Base-by-base conservation (phyloP, 2,113 vertebrate species). In the Chaenocephalus aceratus region DNA sequence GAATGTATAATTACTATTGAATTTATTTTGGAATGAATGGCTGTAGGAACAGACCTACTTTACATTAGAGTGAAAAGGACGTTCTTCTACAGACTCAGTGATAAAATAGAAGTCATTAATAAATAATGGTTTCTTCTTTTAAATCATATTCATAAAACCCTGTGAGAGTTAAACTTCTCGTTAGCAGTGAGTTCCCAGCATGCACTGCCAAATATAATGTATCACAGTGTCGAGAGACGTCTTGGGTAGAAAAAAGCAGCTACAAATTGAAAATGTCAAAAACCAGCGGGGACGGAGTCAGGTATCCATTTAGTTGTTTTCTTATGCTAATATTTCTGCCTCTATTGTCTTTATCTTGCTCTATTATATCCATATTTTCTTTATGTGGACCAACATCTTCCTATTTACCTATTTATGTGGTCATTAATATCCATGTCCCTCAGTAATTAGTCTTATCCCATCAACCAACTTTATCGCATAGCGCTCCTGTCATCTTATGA, bases 371-470 rank as follows among this genome's bases (percentile, higher is more conserved):
- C 23, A 9, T 58, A 14, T 62, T 46, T 15, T 18, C 9, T 18
- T 11, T 48, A 12, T 49, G 7, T 48, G 26, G 16, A 18, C 2
- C 18, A n/a, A 7, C 45, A 26, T 23, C 18, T 51, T 5, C 10
- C 7, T 34, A 51, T 44, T 51, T 2, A 21, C 46, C 46, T 1
- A 5, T 2, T 36, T 34, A 59, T 44, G 21, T 1, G 9, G 3
- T 41, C 54, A 61, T 30, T 49, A 18, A 15, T 44, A 44, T 26
- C 49, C 12, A 68, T 21, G 4, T 14, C 10, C 5, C 14, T 60
- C 48, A 80, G 53, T 73, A 71, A 82, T 82, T 79, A 74, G 67
- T n/a, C 63, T 15, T 1, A 59, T 77, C 67, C 49, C 62, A 60
- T 53, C 34, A 23, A n/a, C 71, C 53, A 70, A 53, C n/a, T 59